Percentiles rank a stretch among this genome's conserved stretches.
phyloP scores from a whole-genome alignment of 2,113 vertebrate genomes.

The Tachysurus fulvidraco region DNA sequence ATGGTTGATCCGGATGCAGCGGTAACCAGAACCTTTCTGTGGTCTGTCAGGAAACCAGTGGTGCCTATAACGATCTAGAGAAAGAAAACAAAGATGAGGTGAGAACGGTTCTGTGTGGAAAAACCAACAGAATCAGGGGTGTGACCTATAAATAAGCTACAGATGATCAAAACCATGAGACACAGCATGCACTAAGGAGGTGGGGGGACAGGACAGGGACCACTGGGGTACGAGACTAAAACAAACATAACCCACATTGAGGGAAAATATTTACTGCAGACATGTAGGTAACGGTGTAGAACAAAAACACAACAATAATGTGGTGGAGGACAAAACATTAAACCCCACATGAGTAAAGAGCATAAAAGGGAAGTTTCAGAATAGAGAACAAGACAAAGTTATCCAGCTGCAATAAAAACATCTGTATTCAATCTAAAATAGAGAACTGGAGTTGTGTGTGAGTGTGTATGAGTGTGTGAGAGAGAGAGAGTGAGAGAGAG shows the following conservation, averaged over 20 bases:
- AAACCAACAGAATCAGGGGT: background rate
- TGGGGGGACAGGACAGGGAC: no score
- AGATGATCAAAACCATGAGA: background rate
- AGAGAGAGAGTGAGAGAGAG: no score
- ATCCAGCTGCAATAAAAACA: background rate
- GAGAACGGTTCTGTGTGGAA: background rate
- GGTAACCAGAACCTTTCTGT: slow-evolving; percentile 84
- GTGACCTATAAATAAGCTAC: background rate
- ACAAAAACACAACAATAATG: no score
- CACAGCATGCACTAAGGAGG: no score
- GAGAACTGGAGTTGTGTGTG: background rate
- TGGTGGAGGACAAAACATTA: background rate
- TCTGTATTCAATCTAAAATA: background rate
- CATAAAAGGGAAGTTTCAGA: background rate
- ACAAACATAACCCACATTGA: no score
- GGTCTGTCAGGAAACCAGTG: slow-evolving; percentile 86
- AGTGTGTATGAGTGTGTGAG: no score
- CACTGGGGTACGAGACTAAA: no score
- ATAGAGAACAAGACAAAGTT: background rate
- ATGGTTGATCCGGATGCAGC: slow-evolving; percentile 87
- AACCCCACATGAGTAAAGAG: background rate
- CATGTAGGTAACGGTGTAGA: no score
- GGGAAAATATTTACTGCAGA: no score
- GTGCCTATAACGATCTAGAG: slow-evolving; percentile 81
- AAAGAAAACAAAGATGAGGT: background rate